Conservation (phyloP, 2,797 vertebrate species). For the Gallirallus australis region DNA sequence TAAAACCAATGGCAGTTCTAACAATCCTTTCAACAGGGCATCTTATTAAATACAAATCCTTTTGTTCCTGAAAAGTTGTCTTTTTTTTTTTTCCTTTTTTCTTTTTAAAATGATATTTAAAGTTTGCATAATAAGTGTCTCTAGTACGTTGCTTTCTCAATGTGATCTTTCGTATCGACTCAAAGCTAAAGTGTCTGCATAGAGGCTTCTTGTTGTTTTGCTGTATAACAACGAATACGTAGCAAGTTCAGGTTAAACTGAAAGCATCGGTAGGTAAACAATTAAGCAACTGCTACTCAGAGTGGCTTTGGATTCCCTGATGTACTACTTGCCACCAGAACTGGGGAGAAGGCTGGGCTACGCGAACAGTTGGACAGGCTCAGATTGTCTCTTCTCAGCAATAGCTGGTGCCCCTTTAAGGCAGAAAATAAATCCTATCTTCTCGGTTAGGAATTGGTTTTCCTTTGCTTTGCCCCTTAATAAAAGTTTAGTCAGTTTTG, state of each 20-base stretch:
- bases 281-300: conserved; percentile 73
- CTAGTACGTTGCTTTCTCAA: conserved; percentile 64
- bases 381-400: conserved; percentile 77
- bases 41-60: conserved; percentile 5
- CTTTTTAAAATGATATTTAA: not conserved
- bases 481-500: conserved; percentile 30
- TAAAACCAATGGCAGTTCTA: conserved; percentile 32
- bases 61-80: conserved; percentile 64
- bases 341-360: conserved; percentile 58
- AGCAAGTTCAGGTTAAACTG: conserved; percentile 74
- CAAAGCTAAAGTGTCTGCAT: conserved; percentile 81
- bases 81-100: not conserved
- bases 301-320: conserved; percentile 81
- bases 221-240: conserved; percentile 59
- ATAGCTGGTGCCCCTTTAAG: conserved; percentile 73
- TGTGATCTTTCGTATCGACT: conserved; percentile 68
- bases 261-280: conserved; percentile 70
- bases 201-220: conserved; percentile 74
- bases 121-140: conserved; percentile 78
- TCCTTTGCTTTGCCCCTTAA: conserved; percentile 28
- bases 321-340: conserved; percentile 69
- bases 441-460: conserved; percentile 11
- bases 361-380: conserved; percentile 47
- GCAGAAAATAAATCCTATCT: conserved; percentile 35
- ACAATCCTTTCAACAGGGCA: conserved; percentile 20